Percentiles rank a stretch among this genome's conserved stretches.
These are phyloP conservation scores for Perccottus glenii DNA, from an alignment of 2,113 vertebrate genomes.

Conservation along the genomic window DNA sequence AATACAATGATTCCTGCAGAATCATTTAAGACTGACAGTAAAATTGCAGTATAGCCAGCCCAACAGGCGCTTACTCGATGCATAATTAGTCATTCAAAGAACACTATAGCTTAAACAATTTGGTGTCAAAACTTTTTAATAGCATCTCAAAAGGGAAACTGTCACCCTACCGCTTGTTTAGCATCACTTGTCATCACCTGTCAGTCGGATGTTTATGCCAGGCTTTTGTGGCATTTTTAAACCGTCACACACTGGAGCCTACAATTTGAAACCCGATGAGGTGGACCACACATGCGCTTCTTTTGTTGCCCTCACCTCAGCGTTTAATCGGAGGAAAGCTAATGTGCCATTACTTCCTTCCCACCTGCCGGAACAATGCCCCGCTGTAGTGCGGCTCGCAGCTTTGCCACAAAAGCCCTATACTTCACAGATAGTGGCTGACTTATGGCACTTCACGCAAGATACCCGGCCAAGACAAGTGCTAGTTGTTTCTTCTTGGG, in stretches of 20 bases:
- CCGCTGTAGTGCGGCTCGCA: not conserved
- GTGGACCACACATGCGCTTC: conserved; percentile 1
- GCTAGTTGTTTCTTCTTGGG: not conserved
- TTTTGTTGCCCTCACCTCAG: not conserved
- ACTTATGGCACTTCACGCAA: not conserved
- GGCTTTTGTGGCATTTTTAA: not conserved
- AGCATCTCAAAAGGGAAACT: not conserved
- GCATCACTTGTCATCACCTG: not conserved
- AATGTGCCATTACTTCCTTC: conserved; percentile 3
- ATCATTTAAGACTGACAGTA: conserved; percentile 6
- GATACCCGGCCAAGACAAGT: conserved; percentile 1
- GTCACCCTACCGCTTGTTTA: not conserved
- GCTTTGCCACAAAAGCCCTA: not conserved
- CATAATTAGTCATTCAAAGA: conserved; percentile 12
- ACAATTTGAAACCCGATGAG: conserved; percentile 1
- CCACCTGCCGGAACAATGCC: conserved; percentile 14
- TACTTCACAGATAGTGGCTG: not conserved
- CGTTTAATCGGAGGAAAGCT: conserved; percentile 1
- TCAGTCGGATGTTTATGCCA: not conserved
- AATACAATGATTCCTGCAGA: conserved; percentile 7
- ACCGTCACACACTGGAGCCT: not conserved
- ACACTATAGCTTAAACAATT: conserved; percentile 15
- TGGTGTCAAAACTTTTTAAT: conserved; percentile 5
- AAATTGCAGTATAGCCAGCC: conserved; percentile 1
- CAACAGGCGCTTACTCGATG: conserved; percentile 6